Percentiles rank a stretch among this genome's conserved stretches.
Evolutionary conservation across 2,888 invertebrate species (phyloP).

Genomic region (Pseudococcus jackbeardsleyi): DNA sequence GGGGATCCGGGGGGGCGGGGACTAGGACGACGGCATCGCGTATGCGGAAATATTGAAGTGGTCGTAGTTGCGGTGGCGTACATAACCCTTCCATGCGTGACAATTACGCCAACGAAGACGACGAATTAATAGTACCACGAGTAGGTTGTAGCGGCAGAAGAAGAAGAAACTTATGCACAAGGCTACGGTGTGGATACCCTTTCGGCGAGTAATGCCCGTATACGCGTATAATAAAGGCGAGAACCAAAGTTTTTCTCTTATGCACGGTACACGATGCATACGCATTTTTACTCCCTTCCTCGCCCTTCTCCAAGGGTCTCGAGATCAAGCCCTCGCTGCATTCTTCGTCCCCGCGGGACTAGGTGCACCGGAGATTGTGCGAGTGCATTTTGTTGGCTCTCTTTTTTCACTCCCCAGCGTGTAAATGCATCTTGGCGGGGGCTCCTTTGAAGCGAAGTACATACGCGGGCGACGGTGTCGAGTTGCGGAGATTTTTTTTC

Average conservation of each 20-base stretch:
- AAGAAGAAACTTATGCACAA: conserved; percentile 17
- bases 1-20: neutral
- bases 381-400: conserved; percentile 32
- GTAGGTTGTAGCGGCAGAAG: neutral
- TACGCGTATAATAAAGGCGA: neutral
- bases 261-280: neutral
- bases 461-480: neutral
- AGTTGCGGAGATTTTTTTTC: neutral
- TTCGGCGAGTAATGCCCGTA: neutral
- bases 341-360: neutral
- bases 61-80: conserved; percentile 54
- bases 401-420: neutral
- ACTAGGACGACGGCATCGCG: neutral
- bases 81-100: conserved; percentile 61
- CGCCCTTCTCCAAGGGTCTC: neutral
- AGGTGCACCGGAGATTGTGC: neutral
- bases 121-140: neutral
- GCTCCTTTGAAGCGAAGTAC: neutral
- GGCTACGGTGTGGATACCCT: neutral
- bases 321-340: neutral
- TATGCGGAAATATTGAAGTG: conserved; percentile 61
- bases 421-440: conserved; percentile 33
- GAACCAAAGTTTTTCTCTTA: neutral
- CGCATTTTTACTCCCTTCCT: neutral
- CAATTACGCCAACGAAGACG: conserved; percentile 43